These are phyloP conservation scores for Aplysina aerophoba DNA, from an alignment of 37 sponge, comb jelly and placozoan species.

Conservation along the genomic window DNA sequence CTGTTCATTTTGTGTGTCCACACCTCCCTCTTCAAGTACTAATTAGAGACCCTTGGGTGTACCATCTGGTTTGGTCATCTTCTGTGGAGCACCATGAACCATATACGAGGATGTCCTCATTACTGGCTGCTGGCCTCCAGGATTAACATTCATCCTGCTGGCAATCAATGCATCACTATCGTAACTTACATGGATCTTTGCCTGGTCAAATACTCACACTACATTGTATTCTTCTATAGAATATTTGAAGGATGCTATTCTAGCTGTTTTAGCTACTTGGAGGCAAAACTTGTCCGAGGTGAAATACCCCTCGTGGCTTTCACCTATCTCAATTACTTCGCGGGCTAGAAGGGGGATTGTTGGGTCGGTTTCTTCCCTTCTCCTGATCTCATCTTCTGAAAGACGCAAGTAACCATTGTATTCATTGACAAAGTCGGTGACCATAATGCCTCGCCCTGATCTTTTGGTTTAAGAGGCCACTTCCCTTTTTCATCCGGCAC, in stretches of 20 bases:
- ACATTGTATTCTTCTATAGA: background rate
- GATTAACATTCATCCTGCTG: background rate
- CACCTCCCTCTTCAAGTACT: background rate
- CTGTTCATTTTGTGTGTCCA: background rate
- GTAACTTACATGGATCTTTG: background rate
- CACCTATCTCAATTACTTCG: background rate
- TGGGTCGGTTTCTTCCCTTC: background rate
- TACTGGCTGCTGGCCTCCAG: background rate
- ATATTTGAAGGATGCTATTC: conserved; percentile 28
- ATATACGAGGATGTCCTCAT: background rate
- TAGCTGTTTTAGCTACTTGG: conserved; percentile 12
- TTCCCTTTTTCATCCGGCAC: conserved; percentile 25
- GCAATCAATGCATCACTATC: background rate
- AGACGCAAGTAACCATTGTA: conserved; percentile 24
- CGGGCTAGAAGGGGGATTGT: background rate
- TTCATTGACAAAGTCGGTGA: conserved; percentile 42
- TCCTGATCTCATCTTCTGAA: background rate
- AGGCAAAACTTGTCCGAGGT: conserved; percentile 6
- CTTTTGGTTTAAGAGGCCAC: conserved; percentile 22
- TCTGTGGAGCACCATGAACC: background rate
- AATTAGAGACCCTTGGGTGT: background rate
- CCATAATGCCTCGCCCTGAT: conserved; percentile 30
- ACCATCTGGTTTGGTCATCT: background rate
- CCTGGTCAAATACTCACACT: conserved; percentile 1
- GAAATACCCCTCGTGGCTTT: conserved; percentile 18